These are phyloP conservation scores for Erinaceus europaeus DNA, from an alignment of 2,113 vertebrate species.

Conservation along the genomic window DNA sequence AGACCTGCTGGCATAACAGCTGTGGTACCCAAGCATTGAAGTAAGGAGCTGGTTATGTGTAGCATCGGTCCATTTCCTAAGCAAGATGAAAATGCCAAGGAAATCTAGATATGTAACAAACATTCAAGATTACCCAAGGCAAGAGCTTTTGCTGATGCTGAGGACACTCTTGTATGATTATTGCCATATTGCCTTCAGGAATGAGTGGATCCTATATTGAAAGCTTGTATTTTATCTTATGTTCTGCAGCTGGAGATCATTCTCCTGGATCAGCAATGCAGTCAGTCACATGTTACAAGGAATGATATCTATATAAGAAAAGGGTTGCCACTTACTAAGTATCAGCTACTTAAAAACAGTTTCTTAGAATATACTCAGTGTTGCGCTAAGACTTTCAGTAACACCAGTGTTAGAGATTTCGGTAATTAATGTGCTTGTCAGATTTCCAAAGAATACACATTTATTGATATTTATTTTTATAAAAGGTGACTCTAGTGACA, in stretches of 20 bases:
- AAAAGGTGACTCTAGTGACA: not conserved
- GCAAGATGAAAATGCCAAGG: constrained; percentile 8
- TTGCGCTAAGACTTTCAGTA: not conserved
- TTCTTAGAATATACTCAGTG: not conserved
- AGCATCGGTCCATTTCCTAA: not conserved
- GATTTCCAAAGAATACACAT: constrained; percentile 13
- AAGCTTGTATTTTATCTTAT: not conserved
- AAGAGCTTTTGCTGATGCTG: not conserved
- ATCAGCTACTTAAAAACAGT: not conserved
- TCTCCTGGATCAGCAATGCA: not conserved
- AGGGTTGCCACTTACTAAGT: not conserved
- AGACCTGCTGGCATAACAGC: not conserved
- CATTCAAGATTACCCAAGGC: not conserved
- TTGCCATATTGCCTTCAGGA: not conserved
- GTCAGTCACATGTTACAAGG: not conserved
- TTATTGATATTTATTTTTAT: not conserved
- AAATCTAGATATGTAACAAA: not conserved
- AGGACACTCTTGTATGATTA: not conserved
- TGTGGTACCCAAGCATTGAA: not conserved
- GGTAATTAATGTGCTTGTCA: not conserved
- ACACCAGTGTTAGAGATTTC: not conserved
- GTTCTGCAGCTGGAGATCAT: not conserved
- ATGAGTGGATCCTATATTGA: not conserved
- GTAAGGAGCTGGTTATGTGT: not conserved
- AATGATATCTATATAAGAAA: not conserved